Conservation (phyloP, 1,140 invertebrate genomes). For the Heliconius melpomene region DNA sequence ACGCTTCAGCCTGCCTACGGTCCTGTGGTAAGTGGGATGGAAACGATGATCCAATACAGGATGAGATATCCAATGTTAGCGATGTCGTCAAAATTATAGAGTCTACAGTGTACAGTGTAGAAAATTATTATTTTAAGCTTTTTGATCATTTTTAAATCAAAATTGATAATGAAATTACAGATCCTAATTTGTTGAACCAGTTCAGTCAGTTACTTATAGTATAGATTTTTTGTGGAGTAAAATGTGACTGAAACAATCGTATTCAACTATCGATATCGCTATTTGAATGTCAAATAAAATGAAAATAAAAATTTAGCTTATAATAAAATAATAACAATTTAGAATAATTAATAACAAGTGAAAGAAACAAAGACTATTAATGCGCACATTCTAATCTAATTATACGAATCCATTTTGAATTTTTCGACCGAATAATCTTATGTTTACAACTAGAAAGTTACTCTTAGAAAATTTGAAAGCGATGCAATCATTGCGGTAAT, state of each 20-base stretch:
- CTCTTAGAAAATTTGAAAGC: slow-evolving; percentile 42
- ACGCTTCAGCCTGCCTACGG: slow-evolving; percentile 43
- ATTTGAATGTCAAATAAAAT: neutral
- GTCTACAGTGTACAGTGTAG: neutral
- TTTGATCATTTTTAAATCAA: too few relatives aligned
- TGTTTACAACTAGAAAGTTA: slow-evolving; percentile 72
- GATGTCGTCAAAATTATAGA: neutral
- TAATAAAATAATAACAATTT: neutral
- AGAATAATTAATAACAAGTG: slow-evolving; percentile 12
- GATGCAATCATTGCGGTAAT: slow-evolving; percentile 49
- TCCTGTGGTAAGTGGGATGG: slow-evolving; percentile 31
- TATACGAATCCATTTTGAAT: slow-evolving; percentile 49
- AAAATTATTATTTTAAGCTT: too few relatives aligned
- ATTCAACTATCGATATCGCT: neutral
- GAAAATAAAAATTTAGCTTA: neutral
- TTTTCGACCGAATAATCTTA: slow-evolving; percentile 56
- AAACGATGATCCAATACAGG: slow-evolving; percentile 19
- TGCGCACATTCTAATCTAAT: slow-evolving; percentile 45
- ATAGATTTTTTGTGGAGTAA: neutral
- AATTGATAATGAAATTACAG: too few relatives aligned
- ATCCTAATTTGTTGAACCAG: too few relatives aligned
- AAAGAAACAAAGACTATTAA: slow-evolving; percentile 31
- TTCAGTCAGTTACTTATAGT: too few relatives aligned
- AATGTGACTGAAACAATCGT: neutral
- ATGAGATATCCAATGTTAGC: slow-evolving; percentile 3